Percentiles rank a stretch among this genome's conserved stretches.
Conservation (phyloP, 2,797 vertebrate species). For the Myiotriccus ornatus region DNA sequence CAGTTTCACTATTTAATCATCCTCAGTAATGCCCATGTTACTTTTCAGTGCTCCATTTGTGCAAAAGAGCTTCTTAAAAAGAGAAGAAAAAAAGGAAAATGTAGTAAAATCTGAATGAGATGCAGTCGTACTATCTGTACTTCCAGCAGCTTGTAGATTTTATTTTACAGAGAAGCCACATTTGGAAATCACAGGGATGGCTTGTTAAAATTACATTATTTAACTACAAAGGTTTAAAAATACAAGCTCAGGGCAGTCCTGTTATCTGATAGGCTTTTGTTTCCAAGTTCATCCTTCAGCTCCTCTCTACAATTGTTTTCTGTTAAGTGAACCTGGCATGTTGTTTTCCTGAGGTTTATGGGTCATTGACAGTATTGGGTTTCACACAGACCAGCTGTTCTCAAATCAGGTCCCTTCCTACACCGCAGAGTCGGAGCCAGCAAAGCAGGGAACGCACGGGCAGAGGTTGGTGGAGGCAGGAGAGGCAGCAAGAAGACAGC, state of each 20-base stretch:
- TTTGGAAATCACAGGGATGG: background rate
- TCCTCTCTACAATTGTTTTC: background rate
- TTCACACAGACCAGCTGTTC: background rate
- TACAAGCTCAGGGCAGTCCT: background rate
- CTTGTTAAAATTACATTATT: background rate
- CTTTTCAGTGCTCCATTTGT: background rate
- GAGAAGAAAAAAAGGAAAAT: background rate
- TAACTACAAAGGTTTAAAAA: background rate
- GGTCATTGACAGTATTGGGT: background rate
- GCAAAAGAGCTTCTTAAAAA: background rate
- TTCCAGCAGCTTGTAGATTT: background rate
- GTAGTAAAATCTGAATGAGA: background rate
- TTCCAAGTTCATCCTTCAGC: background rate
- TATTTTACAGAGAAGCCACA: background rate
- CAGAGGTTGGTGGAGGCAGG: background rate
- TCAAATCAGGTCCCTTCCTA: background rate
- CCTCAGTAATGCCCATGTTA: background rate
- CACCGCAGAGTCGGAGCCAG: rapidly evolving
- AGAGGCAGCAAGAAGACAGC: background rate
- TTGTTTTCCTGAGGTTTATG: background rate
- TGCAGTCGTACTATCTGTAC: no score
- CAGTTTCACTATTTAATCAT: background rate
- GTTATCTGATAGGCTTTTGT: background rate
- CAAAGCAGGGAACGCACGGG: background rate
- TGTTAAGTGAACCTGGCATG: background rate